Evolutionary conservation across 2,797 vertebrate species (phyloP), one percentile per base, ranked within the genome.

Genomic region (Kryptopterus vitreolus): DNA sequence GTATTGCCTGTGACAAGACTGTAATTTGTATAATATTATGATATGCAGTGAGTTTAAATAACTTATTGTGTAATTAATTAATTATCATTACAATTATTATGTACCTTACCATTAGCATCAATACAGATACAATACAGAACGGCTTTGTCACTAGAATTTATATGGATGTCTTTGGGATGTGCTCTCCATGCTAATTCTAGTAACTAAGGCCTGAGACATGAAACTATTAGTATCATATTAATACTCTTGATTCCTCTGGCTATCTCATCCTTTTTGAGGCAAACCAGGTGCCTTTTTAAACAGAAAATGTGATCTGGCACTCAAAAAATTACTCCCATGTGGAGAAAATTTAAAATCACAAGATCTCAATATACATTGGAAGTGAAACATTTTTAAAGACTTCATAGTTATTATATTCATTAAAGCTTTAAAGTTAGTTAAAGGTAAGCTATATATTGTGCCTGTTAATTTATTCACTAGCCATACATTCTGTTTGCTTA

Each of bases 261-360:
- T 62, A 62, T 62, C 2, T 16, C 6, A 29, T 61, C 13, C 26
- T 31, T 62, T 62, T 33, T 18, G 1, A 20, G 26, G 7, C 38
- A 43, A 43, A 43, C 38, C 63, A 66, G 59, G 31, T 43, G 35
- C 43, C 35, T n/a, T 43, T n/a, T n/a, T n/a, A n/a, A n/a, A 24
- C 38, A 43, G 35, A 66, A n/a, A 38, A 65, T 65, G n/a, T 6
- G 35, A 43, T 43, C 16, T 7, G 31, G 16, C 61, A 35, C 29
- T 63, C 31, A 63, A 20, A 63, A 78, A 78, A 68, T 57, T 9
- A 57, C 16, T 29, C 29, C 26, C 13, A 69, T 50, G 29, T 50
- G 43, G n/a, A n/a, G n/a, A n/a, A n/a, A n/a, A n/a, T n/a, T n/a
- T n/a, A n/a, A n/a, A n/a, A n/a, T 66, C 22, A 48, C 6, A 69